Conservation (phyloP, 2,888 invertebrate species). For the Pachydiplax longipennis region DNA sequence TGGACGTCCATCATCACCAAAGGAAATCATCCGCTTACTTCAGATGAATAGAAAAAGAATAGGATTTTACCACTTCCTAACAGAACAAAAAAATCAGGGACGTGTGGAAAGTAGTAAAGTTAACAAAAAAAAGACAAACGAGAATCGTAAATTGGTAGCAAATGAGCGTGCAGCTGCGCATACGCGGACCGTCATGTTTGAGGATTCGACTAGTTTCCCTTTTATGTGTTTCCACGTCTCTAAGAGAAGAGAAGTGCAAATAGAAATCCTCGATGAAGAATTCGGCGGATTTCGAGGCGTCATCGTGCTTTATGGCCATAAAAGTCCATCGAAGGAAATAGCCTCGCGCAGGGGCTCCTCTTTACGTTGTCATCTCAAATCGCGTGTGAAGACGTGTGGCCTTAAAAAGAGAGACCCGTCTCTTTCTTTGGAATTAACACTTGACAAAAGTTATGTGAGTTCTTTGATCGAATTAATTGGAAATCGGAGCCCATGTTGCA, state of each 20-base stretch:
- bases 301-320: neutral
- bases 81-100: neutral
- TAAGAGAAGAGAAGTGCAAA: neutral
- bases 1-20: too few species aligned
- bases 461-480: too few species aligned
- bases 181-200: neutral
- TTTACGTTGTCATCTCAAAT: too few species aligned
- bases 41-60: neutral
- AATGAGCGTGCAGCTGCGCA: neutral
- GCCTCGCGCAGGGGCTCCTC: neutral
- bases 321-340: neutral
- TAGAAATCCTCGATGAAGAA: neutral
- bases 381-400: too few species aligned
- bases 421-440: too few species aligned
- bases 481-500: too few species aligned
- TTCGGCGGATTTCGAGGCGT: neutral
- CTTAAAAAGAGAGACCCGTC: too few species aligned
- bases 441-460: too few species aligned
- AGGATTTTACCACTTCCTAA: neutral
- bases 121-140: neutral
- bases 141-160: neutral
- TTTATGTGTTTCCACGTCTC: neutral
- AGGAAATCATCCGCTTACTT: neutral
- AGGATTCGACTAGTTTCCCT: neutral
- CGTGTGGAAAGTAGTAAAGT: neutral